Evolutionary conservation across 2,888 invertebrate genomes (phyloP).

Genomic region (Bombyx huttoni): DNA sequence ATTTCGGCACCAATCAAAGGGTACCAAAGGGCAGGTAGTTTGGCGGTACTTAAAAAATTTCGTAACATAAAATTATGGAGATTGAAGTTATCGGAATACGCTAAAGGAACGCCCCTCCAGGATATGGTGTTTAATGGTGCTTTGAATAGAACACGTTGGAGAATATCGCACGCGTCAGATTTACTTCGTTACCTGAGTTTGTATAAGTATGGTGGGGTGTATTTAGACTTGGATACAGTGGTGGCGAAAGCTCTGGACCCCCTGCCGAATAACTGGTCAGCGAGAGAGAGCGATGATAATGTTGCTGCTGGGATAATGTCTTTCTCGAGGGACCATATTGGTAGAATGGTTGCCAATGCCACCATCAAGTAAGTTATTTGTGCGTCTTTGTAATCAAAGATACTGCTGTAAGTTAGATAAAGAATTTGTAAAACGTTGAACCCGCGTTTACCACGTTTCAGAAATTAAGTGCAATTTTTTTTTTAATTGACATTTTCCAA

Average conservation of each 20-base stretch:
- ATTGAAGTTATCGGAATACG: constrained; percentile 10
- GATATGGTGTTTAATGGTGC: constrained; percentile 4
- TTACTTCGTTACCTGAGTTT: constrained; percentile 12
- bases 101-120: constrained; percentile 10
- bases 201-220: constrained; percentile 16
- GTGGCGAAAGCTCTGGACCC: constrained; percentile 14
- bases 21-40: constrained; percentile 4
- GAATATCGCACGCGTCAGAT: constrained; percentile 13
- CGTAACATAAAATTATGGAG: constrained; percentile 9
- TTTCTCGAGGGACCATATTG: constrained; percentile 10
- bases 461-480: too few species aligned
- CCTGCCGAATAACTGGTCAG: constrained; percentile 12
- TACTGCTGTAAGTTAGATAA: too few species aligned
- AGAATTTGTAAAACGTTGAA: too few species aligned
- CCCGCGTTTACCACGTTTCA: too few species aligned
- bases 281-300: constrained; percentile 3
- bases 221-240: constrained; percentile 15
- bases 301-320: constrained; percentile 9
- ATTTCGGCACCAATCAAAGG: constrained; percentile 14
- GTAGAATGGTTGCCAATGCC: constrained; percentile 4
- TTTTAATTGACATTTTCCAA: too few species aligned
- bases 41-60: constrained; percentile 7
- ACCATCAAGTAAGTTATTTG: constrained; percentile 8
- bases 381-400: too few species aligned
- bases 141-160: constrained; percentile 6